Percentiles rank a stretch among this genome's conserved stretches.
Conservation (phyloP, 2,113 vertebrate genomes). For the Entelurus aequoreus region DNA sequence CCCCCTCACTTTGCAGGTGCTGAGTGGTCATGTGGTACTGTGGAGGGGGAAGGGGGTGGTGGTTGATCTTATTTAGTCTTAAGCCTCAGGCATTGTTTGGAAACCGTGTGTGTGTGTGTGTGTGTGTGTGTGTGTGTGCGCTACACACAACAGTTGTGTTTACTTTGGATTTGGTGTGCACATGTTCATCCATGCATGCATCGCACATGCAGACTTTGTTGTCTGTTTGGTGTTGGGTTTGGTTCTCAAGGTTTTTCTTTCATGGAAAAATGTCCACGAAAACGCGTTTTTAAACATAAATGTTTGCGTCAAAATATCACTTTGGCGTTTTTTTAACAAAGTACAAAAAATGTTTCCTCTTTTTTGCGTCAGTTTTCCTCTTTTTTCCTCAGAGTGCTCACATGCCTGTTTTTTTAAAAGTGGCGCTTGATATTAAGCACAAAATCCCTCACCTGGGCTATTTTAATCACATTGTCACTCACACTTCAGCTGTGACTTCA, state of each 20-base stretch:
- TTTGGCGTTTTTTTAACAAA: too few species aligned
- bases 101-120: conserved; percentile 27
- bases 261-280: too few species aligned
- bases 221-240: conserved; percentile 17
- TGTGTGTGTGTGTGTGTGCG: conserved; percentile 20
- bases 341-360: too few species aligned
- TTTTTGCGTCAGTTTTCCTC: too few species aligned
- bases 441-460: not conserved
- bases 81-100: conserved; percentile 56
- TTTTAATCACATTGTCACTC: not conserved
- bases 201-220: conserved; percentile 28
- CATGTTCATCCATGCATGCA: conserved; percentile 31
- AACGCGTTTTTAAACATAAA: too few species aligned
- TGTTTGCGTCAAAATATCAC: too few species aligned
- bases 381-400: too few species aligned
- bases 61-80: conserved; percentile 49
- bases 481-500: not conserved
- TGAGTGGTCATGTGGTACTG: conserved; percentile 44
- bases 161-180: conserved; percentile 44
- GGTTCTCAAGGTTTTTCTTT: conserved; percentile 12
- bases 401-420: too few species aligned
- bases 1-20: conserved; percentile 33
- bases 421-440: not conserved
- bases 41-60: conserved; percentile 10
- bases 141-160: conserved; percentile 50